phyloP scores from a whole-genome alignment of 2,888 invertebrate genomes.

The Teleogryllus oceanicus region DNA sequence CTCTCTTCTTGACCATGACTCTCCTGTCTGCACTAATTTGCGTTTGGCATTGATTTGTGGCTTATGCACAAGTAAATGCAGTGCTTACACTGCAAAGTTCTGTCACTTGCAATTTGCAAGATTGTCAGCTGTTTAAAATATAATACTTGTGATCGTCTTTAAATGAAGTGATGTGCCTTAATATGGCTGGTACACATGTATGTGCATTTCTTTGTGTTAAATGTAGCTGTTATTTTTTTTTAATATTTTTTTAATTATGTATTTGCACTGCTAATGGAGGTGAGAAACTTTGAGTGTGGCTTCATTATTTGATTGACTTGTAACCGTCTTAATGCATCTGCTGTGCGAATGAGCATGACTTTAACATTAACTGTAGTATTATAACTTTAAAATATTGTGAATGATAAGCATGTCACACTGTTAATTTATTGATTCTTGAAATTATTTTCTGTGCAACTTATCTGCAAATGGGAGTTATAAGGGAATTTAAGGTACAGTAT shows the following conservation, averaged over 20 bases:
- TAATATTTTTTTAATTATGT: neutral
- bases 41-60: neutral
- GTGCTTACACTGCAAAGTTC: neutral
- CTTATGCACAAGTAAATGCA: constrained; percentile 18
- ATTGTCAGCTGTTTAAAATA: neutral
- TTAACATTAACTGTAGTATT: neutral
- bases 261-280: neutral
- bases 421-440: constrained; percentile 18
- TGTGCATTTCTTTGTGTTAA: neutral
- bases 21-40: too few species aligned
- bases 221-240: neutral
- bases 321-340: neutral
- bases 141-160: neutral
- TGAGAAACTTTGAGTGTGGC: neutral
- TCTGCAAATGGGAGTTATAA: constrained; percentile 11
- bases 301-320: constrained; percentile 4
- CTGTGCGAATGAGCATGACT: neutral
- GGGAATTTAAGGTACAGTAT: constrained; percentile 18
- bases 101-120: neutral
- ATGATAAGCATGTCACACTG: neutral
- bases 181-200: constrained; percentile 9
- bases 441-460: constrained; percentile 11
- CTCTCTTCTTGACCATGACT: too few species aligned
- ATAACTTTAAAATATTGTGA: neutral
- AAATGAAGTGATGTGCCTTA: neutral